Percentiles rank a stretch among this genome's conserved stretches.
These are phyloP conservation scores for Priocnemis perturbator DNA, from an alignment of 2,888 invertebrate species.

Conservation along the genomic window DNA sequence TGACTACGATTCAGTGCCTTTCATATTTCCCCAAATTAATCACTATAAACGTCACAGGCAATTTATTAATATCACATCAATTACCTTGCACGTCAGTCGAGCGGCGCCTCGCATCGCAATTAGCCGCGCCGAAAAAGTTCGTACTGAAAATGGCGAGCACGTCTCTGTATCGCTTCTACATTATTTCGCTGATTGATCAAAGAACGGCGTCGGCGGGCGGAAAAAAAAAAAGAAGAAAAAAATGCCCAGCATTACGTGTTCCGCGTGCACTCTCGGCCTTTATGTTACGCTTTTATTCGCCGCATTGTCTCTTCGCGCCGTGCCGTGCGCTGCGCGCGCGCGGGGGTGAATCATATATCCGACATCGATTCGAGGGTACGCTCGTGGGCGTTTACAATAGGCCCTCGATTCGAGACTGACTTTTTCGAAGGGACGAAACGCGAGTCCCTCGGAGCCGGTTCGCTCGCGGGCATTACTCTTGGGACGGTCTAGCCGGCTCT, in stretches of 20 bases:
- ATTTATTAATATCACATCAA: no score
- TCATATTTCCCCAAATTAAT: no score
- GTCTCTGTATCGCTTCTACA: no score
- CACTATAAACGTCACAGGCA: no score
- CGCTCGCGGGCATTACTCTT: conserved; percentile 50
- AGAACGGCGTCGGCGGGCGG: no score
- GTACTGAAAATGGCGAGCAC: no score
- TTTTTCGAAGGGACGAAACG: conserved; percentile 53
- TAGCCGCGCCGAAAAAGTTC: no score
- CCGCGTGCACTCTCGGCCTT: background rate
- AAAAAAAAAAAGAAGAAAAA: no score
- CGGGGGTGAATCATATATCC: conserved; percentile 42
- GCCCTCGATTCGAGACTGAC: conserved; percentile 47
- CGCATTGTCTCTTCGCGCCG: background rate
- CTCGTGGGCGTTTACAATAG: conserved; percentile 31
- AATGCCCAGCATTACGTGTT: background rate
- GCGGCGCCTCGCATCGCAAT: no score
- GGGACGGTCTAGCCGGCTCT: conserved; percentile 52
- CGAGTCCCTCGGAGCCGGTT: conserved; percentile 52
- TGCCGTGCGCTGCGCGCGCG: background rate
- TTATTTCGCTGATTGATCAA: no score
- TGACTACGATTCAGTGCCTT: no score
- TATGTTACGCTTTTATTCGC: background rate
- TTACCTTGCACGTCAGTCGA: no score
- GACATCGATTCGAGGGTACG: conserved; percentile 20